Conservation (phyloP, 2,888 invertebrate species). For the Athrips mouffetella region DNA sequence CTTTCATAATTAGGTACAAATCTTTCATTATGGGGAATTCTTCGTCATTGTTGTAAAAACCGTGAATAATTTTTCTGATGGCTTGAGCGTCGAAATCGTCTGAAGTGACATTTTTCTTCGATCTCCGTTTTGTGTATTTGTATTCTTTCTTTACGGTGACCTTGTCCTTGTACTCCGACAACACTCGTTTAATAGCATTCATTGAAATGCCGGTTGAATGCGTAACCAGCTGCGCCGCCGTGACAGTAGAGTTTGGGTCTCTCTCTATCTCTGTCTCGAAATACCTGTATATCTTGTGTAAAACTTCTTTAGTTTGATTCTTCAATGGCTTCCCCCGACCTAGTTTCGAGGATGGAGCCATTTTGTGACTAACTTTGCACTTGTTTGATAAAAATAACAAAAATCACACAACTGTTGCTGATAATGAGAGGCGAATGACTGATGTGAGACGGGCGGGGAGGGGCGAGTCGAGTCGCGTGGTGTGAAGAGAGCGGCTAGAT, state of each 20-base stretch:
- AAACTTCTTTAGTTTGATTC: slow-evolving; percentile 37
- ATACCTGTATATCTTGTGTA: slow-evolving; percentile 36
- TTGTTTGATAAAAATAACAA: slow-evolving; percentile 21
- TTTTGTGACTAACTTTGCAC: slow-evolving; percentile 15
- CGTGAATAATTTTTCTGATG: slow-evolving; percentile 34
- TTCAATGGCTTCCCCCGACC: slow-evolving; percentile 37
- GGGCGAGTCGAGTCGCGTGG: slow-evolving; percentile 14
- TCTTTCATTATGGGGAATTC: slow-evolving; percentile 38
- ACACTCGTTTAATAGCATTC: slow-evolving; percentile 32
- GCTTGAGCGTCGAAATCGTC: slow-evolving; percentile 34
- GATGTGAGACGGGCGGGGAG: slow-evolving; percentile 23
- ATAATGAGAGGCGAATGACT: slow-evolving; percentile 39
- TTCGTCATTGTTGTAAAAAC: slow-evolving; percentile 35
- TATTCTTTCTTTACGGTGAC: slow-evolving; percentile 27
- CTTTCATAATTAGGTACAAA: slow-evolving; percentile 34
- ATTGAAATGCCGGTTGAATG: slow-evolving; percentile 39
- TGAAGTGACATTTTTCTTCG: slow-evolving; percentile 30
- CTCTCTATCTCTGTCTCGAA: slow-evolving; percentile 36
- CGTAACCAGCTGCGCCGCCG: slow-evolving; percentile 35
- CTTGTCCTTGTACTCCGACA: slow-evolving; percentile 28
- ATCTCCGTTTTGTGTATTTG: slow-evolving; percentile 25
- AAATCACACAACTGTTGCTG: slow-evolving; percentile 34
- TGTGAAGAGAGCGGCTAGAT: slow-evolving; percentile 23
- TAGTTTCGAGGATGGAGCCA: slow-evolving; percentile 35
- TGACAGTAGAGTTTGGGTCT: slow-evolving; percentile 36